These are phyloP conservation scores for Creontiades dilutus DNA, from an alignment of 2,888 invertebrate species.

Conservation along the genomic window DNA sequence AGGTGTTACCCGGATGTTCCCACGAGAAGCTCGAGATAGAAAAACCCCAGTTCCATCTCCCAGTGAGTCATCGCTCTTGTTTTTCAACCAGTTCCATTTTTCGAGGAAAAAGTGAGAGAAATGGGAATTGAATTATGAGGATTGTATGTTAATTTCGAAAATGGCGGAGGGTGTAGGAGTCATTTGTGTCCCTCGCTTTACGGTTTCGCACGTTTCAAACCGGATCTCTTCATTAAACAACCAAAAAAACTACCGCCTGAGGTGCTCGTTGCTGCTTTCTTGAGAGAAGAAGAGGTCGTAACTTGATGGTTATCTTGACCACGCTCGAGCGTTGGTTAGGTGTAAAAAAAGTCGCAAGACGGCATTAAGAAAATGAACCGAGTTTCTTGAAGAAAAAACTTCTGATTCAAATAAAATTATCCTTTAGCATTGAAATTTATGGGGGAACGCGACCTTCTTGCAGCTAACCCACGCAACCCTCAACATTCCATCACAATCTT, in stretches of 20 bases:
- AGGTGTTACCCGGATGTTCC: not conserved
- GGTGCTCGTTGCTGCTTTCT: not conserved
- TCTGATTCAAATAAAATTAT: no score
- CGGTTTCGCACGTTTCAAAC: not conserved
- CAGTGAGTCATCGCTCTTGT: not conserved
- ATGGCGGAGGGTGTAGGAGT: not conserved
- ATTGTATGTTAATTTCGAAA: conserved; percentile 21
- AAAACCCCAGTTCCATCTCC: not conserved
- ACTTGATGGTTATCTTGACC: no score
- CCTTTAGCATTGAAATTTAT: no score
- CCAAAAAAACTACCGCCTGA: not conserved
- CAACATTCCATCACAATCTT: no score
- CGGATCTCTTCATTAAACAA: not conserved
- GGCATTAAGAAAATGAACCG: no score
- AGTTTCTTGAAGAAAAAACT: no score
- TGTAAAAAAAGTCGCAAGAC: no score
- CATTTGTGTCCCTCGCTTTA: not conserved
- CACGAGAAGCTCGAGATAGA: not conserved
- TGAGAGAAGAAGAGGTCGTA: no score
- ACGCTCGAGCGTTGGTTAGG: no score
- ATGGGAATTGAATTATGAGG: not conserved
- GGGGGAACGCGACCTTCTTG: no score
- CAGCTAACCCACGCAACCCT: no score
- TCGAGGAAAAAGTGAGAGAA: not conserved
- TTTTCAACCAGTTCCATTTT: not conserved